Evolutionary conservation across 2,888 invertebrate species (phyloP).

Genomic region (Tenthredo mesomela): DNA sequence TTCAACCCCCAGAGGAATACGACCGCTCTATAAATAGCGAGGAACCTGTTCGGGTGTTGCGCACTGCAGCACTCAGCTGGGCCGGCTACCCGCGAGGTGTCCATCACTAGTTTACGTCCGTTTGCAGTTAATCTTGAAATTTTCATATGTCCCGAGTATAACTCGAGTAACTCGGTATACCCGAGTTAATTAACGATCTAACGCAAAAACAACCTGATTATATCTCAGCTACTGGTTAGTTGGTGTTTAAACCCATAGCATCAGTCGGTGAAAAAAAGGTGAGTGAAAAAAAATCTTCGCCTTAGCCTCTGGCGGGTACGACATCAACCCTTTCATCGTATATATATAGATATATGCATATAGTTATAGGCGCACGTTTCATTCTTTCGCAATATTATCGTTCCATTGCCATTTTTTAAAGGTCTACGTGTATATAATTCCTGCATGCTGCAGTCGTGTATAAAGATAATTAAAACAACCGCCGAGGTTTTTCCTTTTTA

Average conservation of each 20-base stretch:
- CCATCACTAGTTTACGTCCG: conserved; percentile 4
- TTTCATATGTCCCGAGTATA: neutral
- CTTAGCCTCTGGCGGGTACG: neutral
- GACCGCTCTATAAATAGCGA: conserved; percentile 48
- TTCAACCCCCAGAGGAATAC: conserved; percentile 45
- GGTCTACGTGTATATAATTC: neutral
- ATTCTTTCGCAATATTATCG: neutral
- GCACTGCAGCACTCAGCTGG: conserved; percentile 63
- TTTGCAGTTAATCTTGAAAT: neutral
- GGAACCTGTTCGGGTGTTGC: conserved; percentile 59
- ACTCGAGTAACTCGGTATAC: neutral
- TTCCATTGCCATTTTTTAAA: neutral
- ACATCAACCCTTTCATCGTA: neutral
- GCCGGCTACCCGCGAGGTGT: conserved; percentile 31
- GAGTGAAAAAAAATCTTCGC: conserved; percentile 21
- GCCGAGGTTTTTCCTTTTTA: neutral
- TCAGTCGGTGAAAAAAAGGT: conserved; percentile 1
- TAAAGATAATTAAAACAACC: neutral
- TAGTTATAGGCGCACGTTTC: neutral
- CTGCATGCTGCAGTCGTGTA: neutral
- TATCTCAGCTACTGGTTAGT: neutral
- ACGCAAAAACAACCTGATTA: neutral
- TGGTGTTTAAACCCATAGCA: neutral
- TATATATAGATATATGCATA: neutral
- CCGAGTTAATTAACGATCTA: conserved; percentile 6